A percentile compares a stretch with the other conserved stretches of the same genome.
Evolutionary conservation across 2,797 vertebrate species (phyloP).

Genomic region (Selene dorsalis): DNA sequence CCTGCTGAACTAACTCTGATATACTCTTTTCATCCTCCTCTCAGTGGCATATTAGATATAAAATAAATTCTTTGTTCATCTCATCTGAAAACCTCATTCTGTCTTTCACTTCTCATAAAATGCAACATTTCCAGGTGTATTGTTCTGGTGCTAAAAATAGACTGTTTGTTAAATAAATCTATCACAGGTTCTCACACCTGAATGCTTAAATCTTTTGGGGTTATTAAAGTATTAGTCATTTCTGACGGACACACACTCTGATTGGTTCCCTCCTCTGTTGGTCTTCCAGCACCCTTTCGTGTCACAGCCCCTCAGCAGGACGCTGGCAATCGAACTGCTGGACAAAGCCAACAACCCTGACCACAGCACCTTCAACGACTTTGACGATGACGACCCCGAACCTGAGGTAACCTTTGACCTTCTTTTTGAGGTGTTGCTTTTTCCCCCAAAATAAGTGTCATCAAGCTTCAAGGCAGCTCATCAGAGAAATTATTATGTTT

Average conservation of each 20-base stretch:
- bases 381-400: conserved; percentile 94
- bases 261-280: background rate
- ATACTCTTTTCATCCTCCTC: too few relatives aligned
- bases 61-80: background rate
- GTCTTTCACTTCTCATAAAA: background rate
- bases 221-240: background rate
- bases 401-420: conserved; percentile 86
- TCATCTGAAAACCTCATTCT: background rate
- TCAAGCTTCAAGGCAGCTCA: background rate
- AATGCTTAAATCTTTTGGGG: background rate
- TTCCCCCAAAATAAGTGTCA: background rate
- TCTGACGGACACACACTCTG: background rate
- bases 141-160: background rate
- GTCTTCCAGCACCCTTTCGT: conserved; percentile 93
- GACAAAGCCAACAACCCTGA: conserved; percentile 98
- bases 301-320: conserved; percentile 94
- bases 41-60: background rate
- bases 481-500: conserved; percentile 36
- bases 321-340: conserved; percentile 96
- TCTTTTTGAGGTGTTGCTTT: conserved; percentile 1
- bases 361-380: conserved; percentile 94
- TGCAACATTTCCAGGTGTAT: background rate
- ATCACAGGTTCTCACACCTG: background rate
- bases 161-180: background rate
- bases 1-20: background rate